phyloP scores from a whole-genome alignment of 1,140 invertebrate species.

The Drosophila triauraria region DNA sequence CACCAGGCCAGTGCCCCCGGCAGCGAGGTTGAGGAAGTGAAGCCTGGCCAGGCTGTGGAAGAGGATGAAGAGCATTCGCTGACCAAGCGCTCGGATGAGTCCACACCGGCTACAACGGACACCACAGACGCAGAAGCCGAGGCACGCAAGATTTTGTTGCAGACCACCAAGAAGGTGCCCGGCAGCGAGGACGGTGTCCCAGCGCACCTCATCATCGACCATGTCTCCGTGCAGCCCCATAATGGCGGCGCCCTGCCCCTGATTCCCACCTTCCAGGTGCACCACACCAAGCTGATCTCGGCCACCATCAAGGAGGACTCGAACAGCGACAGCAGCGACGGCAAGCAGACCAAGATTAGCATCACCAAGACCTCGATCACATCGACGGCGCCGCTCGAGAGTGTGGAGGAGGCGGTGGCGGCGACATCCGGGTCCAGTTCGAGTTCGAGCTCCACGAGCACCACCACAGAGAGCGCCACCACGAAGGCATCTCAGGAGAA shows the following conservation, averaged over 20 bases:
- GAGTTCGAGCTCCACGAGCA: slow-evolving; percentile 19
- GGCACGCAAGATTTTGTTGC: slow-evolving; percentile 64
- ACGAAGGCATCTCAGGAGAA: slow-evolving; percentile 36
- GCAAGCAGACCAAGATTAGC: slow-evolving; percentile 76
- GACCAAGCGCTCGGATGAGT: slow-evolving; percentile 60
- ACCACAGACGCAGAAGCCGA: slow-evolving; percentile 1
- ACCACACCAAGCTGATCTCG: slow-evolving; percentile 72
- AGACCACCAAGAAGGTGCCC: slow-evolving; percentile 72
- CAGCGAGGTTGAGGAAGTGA: slow-evolving; percentile 54
- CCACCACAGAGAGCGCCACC: slow-evolving; percentile 25
- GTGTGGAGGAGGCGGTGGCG: slow-evolving; percentile 43
- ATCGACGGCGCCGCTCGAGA: slow-evolving; percentile 67
- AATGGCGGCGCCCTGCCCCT: slow-evolving; percentile 52
- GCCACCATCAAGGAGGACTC: slow-evolving; percentile 70
- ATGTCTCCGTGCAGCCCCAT: slow-evolving; percentile 73
- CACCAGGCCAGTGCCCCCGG: slow-evolving; percentile 50
- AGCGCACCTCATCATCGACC: slow-evolving; percentile 75
- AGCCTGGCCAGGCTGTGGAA: slow-evolving; percentile 10
- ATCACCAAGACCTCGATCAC: slow-evolving; percentile 76
- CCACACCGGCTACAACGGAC: slow-evolving; percentile 3
- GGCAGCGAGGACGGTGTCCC: slow-evolving; percentile 47
- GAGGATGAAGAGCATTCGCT: slow-evolving; percentile 45
- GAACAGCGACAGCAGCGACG: slow-evolving; percentile 63
- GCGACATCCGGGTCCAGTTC: neutral
- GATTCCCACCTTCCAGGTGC: slow-evolving; percentile 77